Evolutionary conservation across 2,797 vertebrate species (phyloP).

Genomic region (Crocodylus rhombifer): DNA sequence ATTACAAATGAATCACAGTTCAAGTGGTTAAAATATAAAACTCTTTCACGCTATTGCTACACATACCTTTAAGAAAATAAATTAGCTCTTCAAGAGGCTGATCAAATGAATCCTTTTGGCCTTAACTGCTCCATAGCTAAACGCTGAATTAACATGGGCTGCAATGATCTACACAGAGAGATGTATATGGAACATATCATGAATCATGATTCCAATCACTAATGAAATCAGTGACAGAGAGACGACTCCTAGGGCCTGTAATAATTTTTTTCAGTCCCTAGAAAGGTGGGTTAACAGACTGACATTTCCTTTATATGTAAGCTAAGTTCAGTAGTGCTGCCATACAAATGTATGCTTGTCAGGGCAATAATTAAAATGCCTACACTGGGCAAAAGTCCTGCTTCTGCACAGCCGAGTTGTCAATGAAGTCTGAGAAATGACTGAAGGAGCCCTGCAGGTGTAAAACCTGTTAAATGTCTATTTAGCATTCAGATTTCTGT

Average conservation of each 20-base stretch:
- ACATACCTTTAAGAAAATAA: neutral
- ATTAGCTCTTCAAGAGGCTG: neutral
- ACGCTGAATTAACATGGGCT: neutral
- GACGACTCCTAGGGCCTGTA: neutral
- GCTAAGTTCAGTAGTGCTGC: neutral
- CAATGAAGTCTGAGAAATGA: neutral
- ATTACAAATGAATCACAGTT: neutral
- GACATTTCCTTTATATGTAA: neutral
- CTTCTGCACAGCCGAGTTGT: neutral
- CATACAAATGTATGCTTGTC: neutral
- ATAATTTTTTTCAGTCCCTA: neutral
- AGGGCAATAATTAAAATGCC: neutral
- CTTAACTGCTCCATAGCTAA: neutral
- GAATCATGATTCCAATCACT: neutral
- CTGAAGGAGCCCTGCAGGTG: neutral
- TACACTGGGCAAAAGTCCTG: neutral
- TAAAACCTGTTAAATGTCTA: neutral
- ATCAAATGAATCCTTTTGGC: neutral
- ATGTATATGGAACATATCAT: neutral
- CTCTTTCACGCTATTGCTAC: neutral
- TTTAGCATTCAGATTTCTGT: slow-evolving; percentile 20
- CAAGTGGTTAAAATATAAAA: neutral
- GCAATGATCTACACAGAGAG: neutral
- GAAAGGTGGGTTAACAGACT: neutral
- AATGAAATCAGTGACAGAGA: neutral